Evolutionary conservation across 2,113 vertebrate species (phyloP), one percentile per base, ranked within the genome.

Genomic region (Corythoichthys intestinalis): DNA sequence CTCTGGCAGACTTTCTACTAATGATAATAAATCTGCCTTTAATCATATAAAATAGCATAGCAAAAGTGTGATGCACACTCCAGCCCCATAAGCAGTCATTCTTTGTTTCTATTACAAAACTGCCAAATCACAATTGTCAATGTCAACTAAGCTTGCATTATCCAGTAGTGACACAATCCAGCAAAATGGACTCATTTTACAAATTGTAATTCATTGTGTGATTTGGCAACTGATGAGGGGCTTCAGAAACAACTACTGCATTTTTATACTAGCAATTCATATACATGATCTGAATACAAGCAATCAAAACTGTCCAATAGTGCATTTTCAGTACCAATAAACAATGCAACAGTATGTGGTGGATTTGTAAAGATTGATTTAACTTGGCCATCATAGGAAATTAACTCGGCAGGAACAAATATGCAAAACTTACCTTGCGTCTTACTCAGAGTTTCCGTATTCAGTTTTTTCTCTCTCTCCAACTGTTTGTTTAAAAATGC

Each of bases 401-500:
- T 13, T 47, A 67, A 28, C 59, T 46, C 41, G 9, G 20, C n/a
- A 67, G 34, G 54, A 2, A 56, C 17, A 53, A 53, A 53, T n/a
- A 41, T 34, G 35, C 5, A 52, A 1, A 0, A 83, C 83, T 85
- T 90, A 96, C 96, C 83, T 88, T 95, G 91, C 70, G 91, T 89
- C 75, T 59, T 89, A 67, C 73, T 88, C 47, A 88, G 91, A 11
- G 74, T 63, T 12, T 86, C 70, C 60, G 71, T 80, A 80, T 78
- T 79, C 59, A 79, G 76, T 66, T 71, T 78, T 58, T 85, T 89
- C 79, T 90, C 89, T 48, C 65, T 83, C 78, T 79, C 64, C 4
- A 95, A 83, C 88, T 93, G 92, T 74, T 95, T 93, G 72, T 94
- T 94, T 82, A 95, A 72, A 75, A 90, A 92, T 85, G 87, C 91